Conservation (phyloP, 2,797 vertebrate species). For the Microchirus variegatus region DNA sequence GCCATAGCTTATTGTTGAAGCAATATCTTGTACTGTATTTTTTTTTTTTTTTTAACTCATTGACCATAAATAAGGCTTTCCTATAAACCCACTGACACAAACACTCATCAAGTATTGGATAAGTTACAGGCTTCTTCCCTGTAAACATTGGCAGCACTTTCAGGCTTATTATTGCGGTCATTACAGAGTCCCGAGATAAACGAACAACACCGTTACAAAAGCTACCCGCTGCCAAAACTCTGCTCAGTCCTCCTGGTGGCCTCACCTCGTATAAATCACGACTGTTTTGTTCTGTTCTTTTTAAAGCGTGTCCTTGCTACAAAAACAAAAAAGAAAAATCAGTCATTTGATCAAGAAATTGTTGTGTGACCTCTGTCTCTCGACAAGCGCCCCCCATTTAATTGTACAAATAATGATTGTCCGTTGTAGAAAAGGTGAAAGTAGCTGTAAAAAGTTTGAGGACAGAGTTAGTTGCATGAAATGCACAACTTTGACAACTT, state of each 20-base stretch:
- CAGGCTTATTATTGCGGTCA: constrained; percentile 44
- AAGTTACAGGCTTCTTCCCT: no score
- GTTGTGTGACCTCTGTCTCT: not conserved
- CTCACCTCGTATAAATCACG: constrained; percentile 23
- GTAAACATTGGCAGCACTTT: constrained; percentile 20
- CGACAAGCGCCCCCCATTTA: not conserved
- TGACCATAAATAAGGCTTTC: constrained; percentile 18
- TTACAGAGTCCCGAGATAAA: constrained; percentile 38
- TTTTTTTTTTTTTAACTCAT: constrained; percentile 16
- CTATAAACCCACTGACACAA: constrained; percentile 2
- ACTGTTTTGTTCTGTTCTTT: constrained; percentile 6
- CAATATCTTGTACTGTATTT: constrained; percentile 3
- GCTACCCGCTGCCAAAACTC: constrained; percentile 19
- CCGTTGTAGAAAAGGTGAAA: constrained; percentile 5
- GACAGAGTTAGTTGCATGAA: constrained; percentile 2
- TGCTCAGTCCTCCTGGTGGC: constrained; percentile 12
- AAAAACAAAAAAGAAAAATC: not conserved
- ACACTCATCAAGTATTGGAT: constrained; percentile 29
- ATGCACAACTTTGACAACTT: not conserved
- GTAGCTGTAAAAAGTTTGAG: not conserved
- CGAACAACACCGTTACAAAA: constrained; percentile 23
- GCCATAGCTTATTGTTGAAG: constrained; percentile 14
- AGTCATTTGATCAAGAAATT: constrained; percentile 9
- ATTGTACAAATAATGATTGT: constrained; percentile 20
- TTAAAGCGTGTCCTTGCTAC: not conserved